phyloP scores from a whole-genome alignment of 1,140 invertebrate species.

The Drosophila punjabiensis region DNA sequence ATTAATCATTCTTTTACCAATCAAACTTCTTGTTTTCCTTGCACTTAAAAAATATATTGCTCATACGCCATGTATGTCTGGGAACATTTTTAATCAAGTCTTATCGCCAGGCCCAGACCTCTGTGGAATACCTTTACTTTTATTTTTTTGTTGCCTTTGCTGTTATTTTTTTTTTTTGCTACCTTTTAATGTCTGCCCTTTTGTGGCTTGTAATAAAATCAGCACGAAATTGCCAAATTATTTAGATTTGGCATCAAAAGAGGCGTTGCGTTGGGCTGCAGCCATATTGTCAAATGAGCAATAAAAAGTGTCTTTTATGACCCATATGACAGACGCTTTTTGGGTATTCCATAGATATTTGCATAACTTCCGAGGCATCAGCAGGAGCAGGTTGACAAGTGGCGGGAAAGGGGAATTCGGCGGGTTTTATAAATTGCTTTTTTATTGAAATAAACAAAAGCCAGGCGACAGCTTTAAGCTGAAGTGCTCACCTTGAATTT shows the following conservation, averaged over 20 bases:
- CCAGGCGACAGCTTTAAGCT: constrained; percentile 38
- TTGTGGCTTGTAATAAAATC: constrained; percentile 58
- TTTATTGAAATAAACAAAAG: constrained; percentile 57
- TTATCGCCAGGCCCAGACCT: constrained; percentile 20
- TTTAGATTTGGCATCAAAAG: constrained; percentile 55
- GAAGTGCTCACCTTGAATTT: constrained; percentile 30
- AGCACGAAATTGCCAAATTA: constrained; percentile 57
- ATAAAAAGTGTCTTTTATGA: constrained; percentile 51
- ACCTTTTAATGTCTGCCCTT: constrained; percentile 48
- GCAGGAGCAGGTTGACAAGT: constrained; percentile 25
- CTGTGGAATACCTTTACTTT: neutral
- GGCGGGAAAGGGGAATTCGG: neutral
- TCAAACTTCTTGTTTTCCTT: neutral
- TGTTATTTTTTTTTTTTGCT: constrained; percentile 15
- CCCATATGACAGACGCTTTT: constrained; percentile 45
- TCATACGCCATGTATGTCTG: constrained; percentile 25
- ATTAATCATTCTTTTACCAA: neutral
- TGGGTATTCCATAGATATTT: constrained; percentile 44
- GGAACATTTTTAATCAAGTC: constrained; percentile 41
- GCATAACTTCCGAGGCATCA: constrained; percentile 32
- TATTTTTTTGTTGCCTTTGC: neutral
- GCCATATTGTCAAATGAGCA: constrained; percentile 55
- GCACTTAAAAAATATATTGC: constrained; percentile 9
- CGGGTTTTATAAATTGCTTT: constrained; percentile 50
- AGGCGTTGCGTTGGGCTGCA: constrained; percentile 19